These are phyloP conservation scores for Epizoanthus stellaris DNA, from an alignment of 92 coral and sea anemone genomes.

Conservation along the genomic window DNA sequence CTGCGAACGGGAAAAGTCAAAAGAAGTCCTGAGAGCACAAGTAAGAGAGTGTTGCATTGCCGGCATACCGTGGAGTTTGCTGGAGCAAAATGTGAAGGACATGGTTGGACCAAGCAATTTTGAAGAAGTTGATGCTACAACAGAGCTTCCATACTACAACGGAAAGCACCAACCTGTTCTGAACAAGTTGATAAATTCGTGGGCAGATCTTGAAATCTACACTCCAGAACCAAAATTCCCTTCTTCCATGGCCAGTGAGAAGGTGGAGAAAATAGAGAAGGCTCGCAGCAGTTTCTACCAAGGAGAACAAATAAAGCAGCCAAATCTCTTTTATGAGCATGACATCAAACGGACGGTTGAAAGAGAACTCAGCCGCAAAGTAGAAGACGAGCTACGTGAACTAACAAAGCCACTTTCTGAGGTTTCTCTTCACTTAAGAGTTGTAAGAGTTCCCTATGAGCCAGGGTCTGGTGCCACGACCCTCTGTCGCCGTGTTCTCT, in stretches of 20 bases:
- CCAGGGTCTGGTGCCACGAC: slow-evolving; percentile 77
- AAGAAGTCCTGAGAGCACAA: slow-evolving; percentile 35
- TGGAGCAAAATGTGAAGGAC: slow-evolving; percentile 58
- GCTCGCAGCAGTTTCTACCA: slow-evolving; percentile 63
- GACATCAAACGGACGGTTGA: slow-evolving; percentile 47
- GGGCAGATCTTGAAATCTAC: slow-evolving; percentile 73
- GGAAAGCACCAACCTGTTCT: slow-evolving; percentile 53
- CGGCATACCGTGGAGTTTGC: slow-evolving; percentile 46
- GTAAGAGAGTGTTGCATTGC: slow-evolving; percentile 47
- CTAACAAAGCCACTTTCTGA: slow-evolving; percentile 37
- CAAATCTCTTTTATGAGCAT: slow-evolving; percentile 55
- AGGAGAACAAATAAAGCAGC: slow-evolving; percentile 63
- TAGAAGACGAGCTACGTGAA: slow-evolving; percentile 40
- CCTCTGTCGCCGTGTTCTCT: slow-evolving; percentile 61
- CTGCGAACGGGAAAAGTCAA: slow-evolving; percentile 51
- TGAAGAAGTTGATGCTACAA: slow-evolving; percentile 60
- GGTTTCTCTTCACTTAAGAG: slow-evolving; percentile 37
- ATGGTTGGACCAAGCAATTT: slow-evolving; percentile 63
- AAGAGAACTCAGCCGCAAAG: slow-evolving; percentile 22
- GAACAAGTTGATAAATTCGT: slow-evolving; percentile 62
- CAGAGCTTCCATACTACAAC: slow-evolving; percentile 61
- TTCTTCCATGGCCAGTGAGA: neutral
- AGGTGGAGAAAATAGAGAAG: slow-evolving; percentile 44
- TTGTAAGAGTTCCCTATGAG: slow-evolving; percentile 59
- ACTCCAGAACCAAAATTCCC: slow-evolving; percentile 59